Conservation (phyloP, 1,140 invertebrate genomes). For the Pteromalus puparum region DNA sequence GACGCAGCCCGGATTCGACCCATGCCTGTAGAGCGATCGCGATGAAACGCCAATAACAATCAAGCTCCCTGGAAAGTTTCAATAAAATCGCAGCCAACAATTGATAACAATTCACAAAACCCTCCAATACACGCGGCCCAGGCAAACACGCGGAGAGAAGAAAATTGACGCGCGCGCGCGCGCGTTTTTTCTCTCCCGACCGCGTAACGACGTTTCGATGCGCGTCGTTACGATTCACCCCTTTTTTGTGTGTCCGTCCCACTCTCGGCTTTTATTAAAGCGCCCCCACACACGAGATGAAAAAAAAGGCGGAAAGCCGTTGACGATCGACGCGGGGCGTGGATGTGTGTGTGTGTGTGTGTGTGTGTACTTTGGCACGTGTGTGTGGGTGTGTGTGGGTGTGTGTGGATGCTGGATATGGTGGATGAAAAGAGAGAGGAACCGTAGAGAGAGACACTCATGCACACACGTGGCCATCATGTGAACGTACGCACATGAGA, state of each 20-base stretch:
- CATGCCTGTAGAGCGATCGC: too few species aligned
- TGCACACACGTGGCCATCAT: constrained; percentile 61
- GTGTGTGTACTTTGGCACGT: too few species aligned
- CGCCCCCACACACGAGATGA: neutral
- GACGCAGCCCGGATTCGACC: too few species aligned
- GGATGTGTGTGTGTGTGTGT: neutral
- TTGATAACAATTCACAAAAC: too few species aligned
- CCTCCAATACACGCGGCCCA: neutral
- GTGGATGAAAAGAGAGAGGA: neutral
- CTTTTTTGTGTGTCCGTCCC: neutral
- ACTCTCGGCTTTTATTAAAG: constrained; percentile 1
- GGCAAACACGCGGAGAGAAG: neutral
- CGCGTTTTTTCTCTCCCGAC: too few species aligned
- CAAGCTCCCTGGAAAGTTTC: too few species aligned
- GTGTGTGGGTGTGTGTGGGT: too few species aligned
- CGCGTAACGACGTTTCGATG: neutral
- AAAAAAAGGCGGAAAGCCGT: constrained; percentile 1
- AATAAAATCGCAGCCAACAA: too few species aligned
- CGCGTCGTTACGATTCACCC: neutral
- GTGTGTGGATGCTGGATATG: neutral
- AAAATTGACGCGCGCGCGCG: neutral
- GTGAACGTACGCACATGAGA: constrained; percentile 50
- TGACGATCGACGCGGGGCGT: neutral
- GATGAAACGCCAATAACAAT: too few species aligned
- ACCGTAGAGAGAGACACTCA: constrained; percentile 50